A percentile compares a stretch with the other conserved stretches of the same genome.
phyloP scores from a whole-genome alignment of 2,888 invertebrate genomes.

The Cerastoderma edule region DNA sequence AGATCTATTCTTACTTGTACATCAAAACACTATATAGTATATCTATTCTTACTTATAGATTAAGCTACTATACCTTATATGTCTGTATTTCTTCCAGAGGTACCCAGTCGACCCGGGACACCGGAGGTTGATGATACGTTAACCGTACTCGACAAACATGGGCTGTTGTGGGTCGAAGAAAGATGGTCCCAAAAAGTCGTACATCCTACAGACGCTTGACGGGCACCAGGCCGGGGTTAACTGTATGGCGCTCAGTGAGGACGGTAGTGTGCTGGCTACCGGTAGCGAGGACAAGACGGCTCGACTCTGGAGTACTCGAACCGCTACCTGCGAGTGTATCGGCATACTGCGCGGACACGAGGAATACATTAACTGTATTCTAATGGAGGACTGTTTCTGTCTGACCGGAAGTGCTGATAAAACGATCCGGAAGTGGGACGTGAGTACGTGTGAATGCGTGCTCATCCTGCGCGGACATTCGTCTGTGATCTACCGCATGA shows the following conservation, averaged over 20 bases:
- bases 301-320: conserved; percentile 85
- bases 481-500: conserved; percentile 84
- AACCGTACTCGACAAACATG: conserved; percentile 56
- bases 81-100: not conserved
- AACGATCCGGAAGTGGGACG: conserved; percentile 85
- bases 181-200: conserved; percentile 67
- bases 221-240: conserved; percentile 85
- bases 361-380: conserved; percentile 85
- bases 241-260: conserved; percentile 85
- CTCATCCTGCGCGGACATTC: conserved; percentile 84
- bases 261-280: conserved; percentile 84
- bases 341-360: conserved; percentile 84
- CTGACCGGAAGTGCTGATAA: conserved; percentile 85
- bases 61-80: not conserved
- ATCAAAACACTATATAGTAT: too few relatives aligned
- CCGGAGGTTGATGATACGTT: conserved; percentile 1
- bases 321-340: conserved; percentile 84
- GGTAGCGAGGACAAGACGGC: conserved; percentile 85
- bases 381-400: conserved; percentile 84
- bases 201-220: conserved; percentile 76
- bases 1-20: too few relatives aligned
- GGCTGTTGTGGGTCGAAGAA: conserved; percentile 75
- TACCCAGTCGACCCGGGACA: not conserved
- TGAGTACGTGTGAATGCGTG: conserved; percentile 84
- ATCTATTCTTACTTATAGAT: too few relatives aligned